phyloP scores from a whole-genome alignment of 2,797 vertebrate genomes.

The Catamblyrhynchus diadema region DNA sequence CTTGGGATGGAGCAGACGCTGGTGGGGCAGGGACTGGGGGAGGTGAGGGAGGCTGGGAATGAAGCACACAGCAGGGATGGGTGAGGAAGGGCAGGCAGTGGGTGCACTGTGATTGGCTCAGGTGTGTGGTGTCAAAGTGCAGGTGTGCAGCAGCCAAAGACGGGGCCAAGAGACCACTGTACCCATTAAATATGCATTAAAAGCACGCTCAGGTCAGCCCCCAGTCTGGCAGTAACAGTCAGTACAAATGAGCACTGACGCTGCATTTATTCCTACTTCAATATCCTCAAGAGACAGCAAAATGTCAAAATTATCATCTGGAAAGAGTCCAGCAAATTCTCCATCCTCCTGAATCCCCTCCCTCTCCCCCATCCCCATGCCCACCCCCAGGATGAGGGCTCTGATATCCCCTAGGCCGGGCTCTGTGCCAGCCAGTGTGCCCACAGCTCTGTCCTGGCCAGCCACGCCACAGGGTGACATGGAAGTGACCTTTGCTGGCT shows the following conservation, averaged over 20 bases:
- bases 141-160: background rate
- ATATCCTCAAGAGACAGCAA: background rate
- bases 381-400: background rate
- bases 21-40: background rate
- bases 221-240: background rate
- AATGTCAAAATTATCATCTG: background rate
- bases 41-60: background rate
- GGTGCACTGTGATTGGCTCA: rapidly evolving
- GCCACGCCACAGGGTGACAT: rapidly evolving
- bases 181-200: background rate
- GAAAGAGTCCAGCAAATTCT: background rate
- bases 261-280: background rate
- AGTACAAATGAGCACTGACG: background rate
- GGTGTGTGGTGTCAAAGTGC: background rate
- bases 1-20: background rate
- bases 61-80: background rate
- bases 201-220: background rate
- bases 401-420: rapidly evolving
- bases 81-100: background rate
- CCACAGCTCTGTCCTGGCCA: background rate
- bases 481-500: background rate
- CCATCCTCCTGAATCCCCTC: background rate
- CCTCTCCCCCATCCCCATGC: background rate
- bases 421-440: rapidly evolving
- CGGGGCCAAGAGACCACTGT: rapidly evolving